Evolutionary conservation across 1,140 invertebrate species (phyloP).

Genomic region (Gonatopus flavifemur): DNA sequence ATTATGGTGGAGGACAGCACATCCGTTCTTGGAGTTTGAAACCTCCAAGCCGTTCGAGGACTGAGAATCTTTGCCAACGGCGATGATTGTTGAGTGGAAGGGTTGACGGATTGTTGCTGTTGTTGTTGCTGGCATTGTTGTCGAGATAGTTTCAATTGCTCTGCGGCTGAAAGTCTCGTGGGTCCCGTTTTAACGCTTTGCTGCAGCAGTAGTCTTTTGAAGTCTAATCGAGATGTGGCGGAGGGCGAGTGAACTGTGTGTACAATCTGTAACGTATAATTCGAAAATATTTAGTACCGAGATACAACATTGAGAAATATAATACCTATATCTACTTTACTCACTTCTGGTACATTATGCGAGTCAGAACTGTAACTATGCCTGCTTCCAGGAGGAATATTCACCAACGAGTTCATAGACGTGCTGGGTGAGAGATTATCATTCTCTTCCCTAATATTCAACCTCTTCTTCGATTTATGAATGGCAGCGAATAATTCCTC

Average conservation of each 20-base stretch:
- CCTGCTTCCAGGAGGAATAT: conserved; percentile 37
- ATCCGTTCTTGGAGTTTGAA: conserved; percentile 73
- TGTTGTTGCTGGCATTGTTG: conserved; percentile 54
- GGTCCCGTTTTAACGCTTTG: conserved; percentile 66
- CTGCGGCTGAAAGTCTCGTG: conserved; percentile 76
- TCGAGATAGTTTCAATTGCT: conserved; percentile 75
- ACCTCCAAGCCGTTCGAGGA: conserved; percentile 71
- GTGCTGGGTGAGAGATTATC: conserved; percentile 61
- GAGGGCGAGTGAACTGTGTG: conserved; percentile 47
- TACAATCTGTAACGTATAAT: conserved; percentile 36
- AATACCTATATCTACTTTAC: conserved; percentile 12
- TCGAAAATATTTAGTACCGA: neutral
- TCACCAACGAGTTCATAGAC: conserved; percentile 43
- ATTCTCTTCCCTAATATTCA: conserved; percentile 66
- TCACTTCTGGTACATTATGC: conserved; percentile 41
- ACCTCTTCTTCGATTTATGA: conserved; percentile 74
- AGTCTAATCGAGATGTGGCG: conserved; percentile 75
- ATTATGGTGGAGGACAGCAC: conserved; percentile 82
- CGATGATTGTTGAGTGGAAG: conserved; percentile 60
- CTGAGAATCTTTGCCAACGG: conserved; percentile 68
- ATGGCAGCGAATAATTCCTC: conserved; percentile 77
- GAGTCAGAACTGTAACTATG: conserved; percentile 55
- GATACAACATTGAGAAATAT: neutral
- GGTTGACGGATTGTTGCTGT: conserved; percentile 36
- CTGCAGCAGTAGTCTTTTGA: conserved; percentile 77